A percentile compares a stretch with the other conserved stretches of the same genome.
phyloP scores from a whole-genome alignment of 1,140 invertebrate species.

The Diachasma alloeum region DNA sequence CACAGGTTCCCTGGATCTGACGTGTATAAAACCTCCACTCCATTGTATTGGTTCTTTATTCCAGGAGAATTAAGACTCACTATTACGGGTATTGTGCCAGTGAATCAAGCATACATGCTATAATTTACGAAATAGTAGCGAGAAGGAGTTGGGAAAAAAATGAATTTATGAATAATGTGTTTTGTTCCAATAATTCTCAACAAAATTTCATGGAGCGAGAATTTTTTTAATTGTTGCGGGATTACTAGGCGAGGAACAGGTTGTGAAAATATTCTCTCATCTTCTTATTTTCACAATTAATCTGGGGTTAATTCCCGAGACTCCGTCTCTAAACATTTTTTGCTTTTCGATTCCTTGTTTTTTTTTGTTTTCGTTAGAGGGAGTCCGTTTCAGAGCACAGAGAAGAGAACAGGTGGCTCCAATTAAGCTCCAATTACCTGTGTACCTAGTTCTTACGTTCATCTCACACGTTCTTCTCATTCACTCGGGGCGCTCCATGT shows the following conservation, averaged over 20 bases:
- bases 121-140: neutral
- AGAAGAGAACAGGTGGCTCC: slow-evolving; percentile 45
- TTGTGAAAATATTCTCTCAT: neutral
- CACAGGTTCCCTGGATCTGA: slow-evolving; percentile 38
- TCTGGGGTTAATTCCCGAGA: neutral
- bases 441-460: slow-evolving; percentile 46
- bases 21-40: slow-evolving; percentile 22
- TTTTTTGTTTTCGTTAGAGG: neutral
- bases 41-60: slow-evolving; percentile 36
- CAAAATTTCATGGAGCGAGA: neutral
- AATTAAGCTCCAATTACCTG: slow-evolving; percentile 52
- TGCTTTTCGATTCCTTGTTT: neutral
- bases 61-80: neutral
- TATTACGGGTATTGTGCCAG: neutral
- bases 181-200: neutral
- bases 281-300: slow-evolving; percentile 6
- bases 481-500: neutral
- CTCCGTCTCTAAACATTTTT: neutral
- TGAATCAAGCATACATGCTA: neutral
- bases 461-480: slow-evolving; percentile 18
- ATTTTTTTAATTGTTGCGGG: neutral
- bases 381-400: neutral
- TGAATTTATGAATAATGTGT: neutral
- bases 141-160: neutral
- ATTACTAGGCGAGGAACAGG: neutral